Evolutionary conservation across 2,888 invertebrate genomes (phyloP), one percentile per base, ranked within the genome.

Genomic region (Chrysotoxum bicinctum): DNA sequence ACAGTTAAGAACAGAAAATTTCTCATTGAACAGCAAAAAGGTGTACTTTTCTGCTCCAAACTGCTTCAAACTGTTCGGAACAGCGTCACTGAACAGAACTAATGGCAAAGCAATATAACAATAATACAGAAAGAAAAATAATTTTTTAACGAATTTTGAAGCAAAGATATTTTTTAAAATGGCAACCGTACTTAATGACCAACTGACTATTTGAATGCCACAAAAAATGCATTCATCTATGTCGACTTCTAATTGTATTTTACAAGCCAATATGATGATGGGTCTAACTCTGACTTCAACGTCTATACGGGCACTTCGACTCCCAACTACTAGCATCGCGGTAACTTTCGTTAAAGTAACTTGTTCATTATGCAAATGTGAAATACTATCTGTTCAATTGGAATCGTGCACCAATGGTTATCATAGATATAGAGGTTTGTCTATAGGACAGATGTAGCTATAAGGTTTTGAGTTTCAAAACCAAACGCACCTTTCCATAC

Each of bases 181-280:
- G 58, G 58, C 21, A 58, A 35, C 19, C 40, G 5, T 43, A 16
- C 43, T 69, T 43, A 52, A 58, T 60, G 50, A 58, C 58, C 75
- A 68, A 50, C 48, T 75, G 26, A 48, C n/a, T 60, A 58, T 50
- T 35, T 9, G 35, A 12, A 26, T 68, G 37, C 56, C 32, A 48
- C 45, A 70, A 73, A 68, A 23, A 58, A 68, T 14, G 16, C 74
- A 79, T 73, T 50, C 60, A 73, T 79, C 50, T 73, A 58, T 72
- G 64, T 43, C 73, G 56, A 43, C 37, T 50, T 62, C 16, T 50
- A 60, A 60, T 69, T 69, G 37, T 37, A 69, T 58, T 50, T 35
- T 37, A 10, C 23, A 16, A 50, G 14, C 40, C 50, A 56, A 50
- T 66, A 43, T 64, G 43, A 26, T 32, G 32, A 64, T 64, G 21